phyloP scores from a whole-genome alignment of 2,888 invertebrate genomes.

The Ferdinandea cuprea region DNA sequence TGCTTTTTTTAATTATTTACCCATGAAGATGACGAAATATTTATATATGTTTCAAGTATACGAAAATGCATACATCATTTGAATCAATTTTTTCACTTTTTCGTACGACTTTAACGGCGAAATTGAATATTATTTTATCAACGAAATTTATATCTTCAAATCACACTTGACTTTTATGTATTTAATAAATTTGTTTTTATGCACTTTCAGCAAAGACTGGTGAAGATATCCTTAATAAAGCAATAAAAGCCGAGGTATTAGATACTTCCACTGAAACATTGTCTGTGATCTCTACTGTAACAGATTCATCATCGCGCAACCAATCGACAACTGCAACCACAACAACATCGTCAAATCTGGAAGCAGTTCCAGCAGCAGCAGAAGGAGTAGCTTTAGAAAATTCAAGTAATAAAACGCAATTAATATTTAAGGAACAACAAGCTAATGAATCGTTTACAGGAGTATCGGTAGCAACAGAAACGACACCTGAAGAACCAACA shows the following conservation, averaged over 20 bases:
- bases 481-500: conserved; percentile 38
- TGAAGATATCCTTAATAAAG: conserved; percentile 62
- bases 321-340: conserved; percentile 27
- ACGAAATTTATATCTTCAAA: too few relatives aligned
- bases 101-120: too few relatives aligned
- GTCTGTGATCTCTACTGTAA: conserved; percentile 62
- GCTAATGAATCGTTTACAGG: conserved; percentile 17
- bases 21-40: too few relatives aligned
- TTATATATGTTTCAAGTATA: too few relatives aligned
- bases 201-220: conserved; percentile 56
- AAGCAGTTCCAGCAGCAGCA: conserved; percentile 30
- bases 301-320: conserved; percentile 50
- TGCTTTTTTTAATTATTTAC: too few relatives aligned
- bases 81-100: too few relatives aligned
- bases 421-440: conserved; percentile 16
- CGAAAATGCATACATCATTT: too few relatives aligned
- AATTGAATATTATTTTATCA: too few relatives aligned
- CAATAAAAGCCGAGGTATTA: conserved; percentile 56
- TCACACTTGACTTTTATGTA: too few relatives aligned
- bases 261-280: conserved; percentile 59
- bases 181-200: neutral
- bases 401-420: conserved; percentile 48
- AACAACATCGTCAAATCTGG: conserved; percentile 24
- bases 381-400: conserved; percentile 33
- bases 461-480: conserved; percentile 60